Percentiles rank a stretch among this genome's conserved stretches.
phyloP scores from a whole-genome alignment of 1,140 invertebrate species.

The Solenopsis invicta region DNA sequence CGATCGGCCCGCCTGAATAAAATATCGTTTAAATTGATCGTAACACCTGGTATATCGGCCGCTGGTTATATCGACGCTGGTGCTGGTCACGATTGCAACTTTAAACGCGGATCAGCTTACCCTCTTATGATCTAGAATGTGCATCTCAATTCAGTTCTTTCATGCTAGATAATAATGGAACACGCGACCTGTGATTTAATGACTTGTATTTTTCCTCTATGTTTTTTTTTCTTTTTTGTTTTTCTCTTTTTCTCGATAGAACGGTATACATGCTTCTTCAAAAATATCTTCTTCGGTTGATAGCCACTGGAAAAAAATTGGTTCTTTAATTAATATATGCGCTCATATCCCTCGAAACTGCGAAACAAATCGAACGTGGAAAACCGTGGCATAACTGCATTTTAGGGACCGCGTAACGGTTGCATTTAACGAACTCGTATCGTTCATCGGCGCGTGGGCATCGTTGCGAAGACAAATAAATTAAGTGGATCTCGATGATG shows the following conservation, averaged over 20 bases:
- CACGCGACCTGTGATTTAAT: conserved; percentile 50
- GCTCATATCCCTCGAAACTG: conserved; percentile 15
- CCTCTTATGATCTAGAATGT: conserved; percentile 60
- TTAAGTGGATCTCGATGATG: conserved; percentile 61
- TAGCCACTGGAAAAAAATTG: conserved; percentile 24
- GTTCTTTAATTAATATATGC: conserved; percentile 45
- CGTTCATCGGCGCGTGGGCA: conserved; percentile 49
- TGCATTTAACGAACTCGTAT: conserved; percentile 54
- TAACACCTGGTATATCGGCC: conserved; percentile 86
- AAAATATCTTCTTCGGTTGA: background rate
- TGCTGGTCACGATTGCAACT: conserved; percentile 69
- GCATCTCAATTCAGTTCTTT: conserved; percentile 36
- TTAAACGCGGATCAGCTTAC: conserved; percentile 67
- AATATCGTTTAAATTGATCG: conserved; percentile 87
- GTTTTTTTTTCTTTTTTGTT: background rate
- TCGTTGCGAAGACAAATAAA: conserved; percentile 61
- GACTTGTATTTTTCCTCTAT: conserved; percentile 78
- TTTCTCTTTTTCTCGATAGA: too few relatives aligned
- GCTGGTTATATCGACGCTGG: conserved; percentile 72
- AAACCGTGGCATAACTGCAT: conserved; percentile 31
- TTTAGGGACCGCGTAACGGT: conserved; percentile 42
- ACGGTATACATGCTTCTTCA: conserved; percentile 43
- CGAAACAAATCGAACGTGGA: conserved; percentile 44
- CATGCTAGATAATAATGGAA: background rate
- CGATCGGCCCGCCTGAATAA: conserved; percentile 86